phyloP scores from a whole-genome alignment of 2,113 vertebrate species.

The Epinephelus lanceolatus region DNA sequence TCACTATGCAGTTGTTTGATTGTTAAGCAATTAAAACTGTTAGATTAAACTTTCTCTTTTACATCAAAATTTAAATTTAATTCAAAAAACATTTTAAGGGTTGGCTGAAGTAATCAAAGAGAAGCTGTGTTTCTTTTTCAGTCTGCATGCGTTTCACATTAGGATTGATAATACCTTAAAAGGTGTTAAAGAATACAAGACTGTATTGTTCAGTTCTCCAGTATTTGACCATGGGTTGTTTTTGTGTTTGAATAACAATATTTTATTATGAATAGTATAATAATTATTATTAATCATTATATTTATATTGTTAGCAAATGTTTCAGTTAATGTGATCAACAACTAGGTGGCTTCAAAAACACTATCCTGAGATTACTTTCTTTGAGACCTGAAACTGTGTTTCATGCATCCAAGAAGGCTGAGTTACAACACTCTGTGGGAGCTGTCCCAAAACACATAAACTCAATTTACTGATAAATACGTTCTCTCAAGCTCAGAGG shows the following conservation, averaged over 20 bases:
- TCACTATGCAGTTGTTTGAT: neutral
- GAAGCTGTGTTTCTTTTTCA: neutral
- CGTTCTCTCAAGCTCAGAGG: neutral
- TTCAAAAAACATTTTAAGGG: neutral
- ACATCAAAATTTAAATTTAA: neutral
- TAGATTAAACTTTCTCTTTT: neutral
- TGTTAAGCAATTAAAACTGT: neutral
- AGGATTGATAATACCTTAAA: neutral
- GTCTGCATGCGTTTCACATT: neutral
- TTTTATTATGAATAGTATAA: neutral
- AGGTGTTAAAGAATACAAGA: neutral
- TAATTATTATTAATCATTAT: neutral
- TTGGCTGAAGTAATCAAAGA: neutral
- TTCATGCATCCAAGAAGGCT: neutral
- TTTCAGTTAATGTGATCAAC: neutral
- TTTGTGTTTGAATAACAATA: neutral
- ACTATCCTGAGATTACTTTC: neutral
- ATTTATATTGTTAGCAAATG: neutral
- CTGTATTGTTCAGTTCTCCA: neutral
- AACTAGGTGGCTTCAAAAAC: neutral
- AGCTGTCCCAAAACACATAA: constrained; percentile 32
- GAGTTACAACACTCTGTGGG: constrained; percentile 8
- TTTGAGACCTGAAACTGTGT: neutral
- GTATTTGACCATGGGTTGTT: neutral
- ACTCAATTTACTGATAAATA: constrained; percentile 2